Base-by-base conservation (phyloP, 1,140 invertebrate genomes). In the Muscidifurax raptorellus region DNA sequence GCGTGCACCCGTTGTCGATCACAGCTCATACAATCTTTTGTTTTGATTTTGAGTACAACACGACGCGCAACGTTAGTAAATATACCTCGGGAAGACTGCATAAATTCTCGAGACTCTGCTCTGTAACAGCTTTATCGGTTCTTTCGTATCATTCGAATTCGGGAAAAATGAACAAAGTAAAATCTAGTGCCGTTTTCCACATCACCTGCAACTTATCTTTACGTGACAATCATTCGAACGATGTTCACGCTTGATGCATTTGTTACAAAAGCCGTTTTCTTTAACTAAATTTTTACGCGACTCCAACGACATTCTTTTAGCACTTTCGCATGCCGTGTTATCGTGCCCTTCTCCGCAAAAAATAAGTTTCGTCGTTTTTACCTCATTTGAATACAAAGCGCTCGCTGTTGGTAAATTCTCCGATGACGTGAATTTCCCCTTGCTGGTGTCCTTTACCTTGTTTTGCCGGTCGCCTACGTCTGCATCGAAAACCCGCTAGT, bases 41-140 rank as follows among this genome's bases (percentile, higher is more conserved):
- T 27, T 67, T 59, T 13, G 59, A 30, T 27, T 86, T 44, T 0
- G 87, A 87, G 66, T 86, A 89, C 30, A 85, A 27, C 36, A 76
- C 75, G 15, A 88, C 83, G 9, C 83, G 71, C 40, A 88, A 64
- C 0, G 85, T 88, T 82, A 86, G 83, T 44, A 89, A 86, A 86
- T 66, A 85, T 25, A 89, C 87, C 0, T 88, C 84, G 0, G 72
- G 85, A 18, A 69, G 78, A 80, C 67, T 36, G 81, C 76, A 84
- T 69, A 87, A 84, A 83, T 15, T 85, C 13, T 83, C 77, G 25
- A 86, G 67, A 80, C 80, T 86, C 3, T 86, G 71, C 40, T 87
- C 82, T 15, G 82, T 3, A 27, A 18, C n/a, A 80, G 78, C 66
- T 87, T 85, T 77, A 71, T 83, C 72, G 40, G 59, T 22, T 22